Evolutionary conservation across 2,113 vertebrate genomes (phyloP).

Genomic region (Ictalurus furcatus): DNA sequence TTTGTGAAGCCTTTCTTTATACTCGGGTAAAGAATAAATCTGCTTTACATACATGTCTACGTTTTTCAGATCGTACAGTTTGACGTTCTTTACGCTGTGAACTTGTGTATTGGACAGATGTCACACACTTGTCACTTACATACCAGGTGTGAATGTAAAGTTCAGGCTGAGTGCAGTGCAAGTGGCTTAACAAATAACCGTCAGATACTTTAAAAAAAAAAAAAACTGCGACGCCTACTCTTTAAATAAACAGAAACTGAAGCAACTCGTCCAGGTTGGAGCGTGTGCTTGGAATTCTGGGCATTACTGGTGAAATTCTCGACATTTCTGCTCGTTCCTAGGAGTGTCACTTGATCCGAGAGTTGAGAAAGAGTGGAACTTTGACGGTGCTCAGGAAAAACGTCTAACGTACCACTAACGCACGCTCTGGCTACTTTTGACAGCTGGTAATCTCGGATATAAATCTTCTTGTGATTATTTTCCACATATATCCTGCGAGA

Average conservation of each 20-base stretch:
- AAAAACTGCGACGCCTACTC: background rate
- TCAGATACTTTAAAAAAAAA: background rate
- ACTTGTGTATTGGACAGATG: too few species aligned
- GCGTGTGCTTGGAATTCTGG: constrained; percentile 3
- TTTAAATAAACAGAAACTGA: constrained; percentile 21
- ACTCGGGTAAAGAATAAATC: background rate
- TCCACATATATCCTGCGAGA: background rate
- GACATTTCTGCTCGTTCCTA: constrained; percentile 12
- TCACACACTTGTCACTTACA: background rate
- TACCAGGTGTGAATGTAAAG: background rate
- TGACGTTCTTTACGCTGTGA: background rate
- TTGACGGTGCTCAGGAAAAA: constrained; percentile 16
- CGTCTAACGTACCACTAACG: constrained; percentile 35
- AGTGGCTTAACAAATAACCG: background rate
- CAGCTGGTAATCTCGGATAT: constrained; percentile 1
- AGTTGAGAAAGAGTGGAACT: constrained; percentile 11
- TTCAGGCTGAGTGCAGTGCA: background rate
- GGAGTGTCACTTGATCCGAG: constrained; percentile 32
- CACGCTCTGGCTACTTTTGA: background rate
- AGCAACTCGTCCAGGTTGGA: background rate
- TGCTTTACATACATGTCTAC: background rate
- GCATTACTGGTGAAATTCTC: constrained; percentile 40
- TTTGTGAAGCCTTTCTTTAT: background rate
- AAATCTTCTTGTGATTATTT: constrained; percentile 13
- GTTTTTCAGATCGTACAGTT: background rate